These are phyloP conservation scores for Nomada goodeniana DNA, from an alignment of 2,888 invertebrate species.

Conservation along the genomic window DNA sequence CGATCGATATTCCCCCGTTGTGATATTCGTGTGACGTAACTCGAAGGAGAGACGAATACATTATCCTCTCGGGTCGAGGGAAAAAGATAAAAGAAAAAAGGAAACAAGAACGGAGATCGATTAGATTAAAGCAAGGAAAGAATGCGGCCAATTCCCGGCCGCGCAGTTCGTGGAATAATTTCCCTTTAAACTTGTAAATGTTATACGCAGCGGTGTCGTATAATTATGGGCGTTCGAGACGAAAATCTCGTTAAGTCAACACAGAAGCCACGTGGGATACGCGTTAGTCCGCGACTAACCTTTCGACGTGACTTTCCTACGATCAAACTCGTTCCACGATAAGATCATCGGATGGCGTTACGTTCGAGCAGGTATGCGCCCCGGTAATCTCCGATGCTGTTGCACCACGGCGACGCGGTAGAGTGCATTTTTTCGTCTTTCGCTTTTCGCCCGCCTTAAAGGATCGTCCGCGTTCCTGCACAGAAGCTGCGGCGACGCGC, in stretches of 20 bases:
- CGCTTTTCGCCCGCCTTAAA: slow-evolving; percentile 40
- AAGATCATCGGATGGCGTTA: slow-evolving; percentile 72
- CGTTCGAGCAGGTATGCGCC: slow-evolving; percentile 57
- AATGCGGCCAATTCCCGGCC: slow-evolving; percentile 34
- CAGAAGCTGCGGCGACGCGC: slow-evolving; percentile 27
- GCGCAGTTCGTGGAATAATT: slow-evolving; percentile 36
- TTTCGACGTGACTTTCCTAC: slow-evolving; percentile 64
- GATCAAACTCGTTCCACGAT: slow-evolving; percentile 75
- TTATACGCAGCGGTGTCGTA: slow-evolving; percentile 33
- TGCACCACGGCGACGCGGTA: slow-evolving; percentile 26
- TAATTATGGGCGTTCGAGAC: slow-evolving; percentile 49
- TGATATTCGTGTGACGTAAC: neutral
- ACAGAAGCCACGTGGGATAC: slow-evolving; percentile 52
- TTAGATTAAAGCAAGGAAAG: slow-evolving; percentile 2
- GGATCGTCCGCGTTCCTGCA: slow-evolving; percentile 13
- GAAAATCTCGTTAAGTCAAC: slow-evolving; percentile 64
- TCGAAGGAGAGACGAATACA: slow-evolving; percentile 1
- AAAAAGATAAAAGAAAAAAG: neutral
- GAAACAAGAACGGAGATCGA: neutral
- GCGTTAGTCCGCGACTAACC: slow-evolving; percentile 62
- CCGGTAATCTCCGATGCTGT: slow-evolving; percentile 58
- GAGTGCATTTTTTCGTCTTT: slow-evolving; percentile 42
- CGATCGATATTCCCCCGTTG: neutral
- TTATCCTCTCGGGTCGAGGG: neutral
- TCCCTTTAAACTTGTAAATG: slow-evolving; percentile 44